Evolutionary conservation across 2,113 vertebrate genomes (phyloP), one percentile per base, ranked within the genome.

Genomic region (Pontoporia blainvillei): DNA sequence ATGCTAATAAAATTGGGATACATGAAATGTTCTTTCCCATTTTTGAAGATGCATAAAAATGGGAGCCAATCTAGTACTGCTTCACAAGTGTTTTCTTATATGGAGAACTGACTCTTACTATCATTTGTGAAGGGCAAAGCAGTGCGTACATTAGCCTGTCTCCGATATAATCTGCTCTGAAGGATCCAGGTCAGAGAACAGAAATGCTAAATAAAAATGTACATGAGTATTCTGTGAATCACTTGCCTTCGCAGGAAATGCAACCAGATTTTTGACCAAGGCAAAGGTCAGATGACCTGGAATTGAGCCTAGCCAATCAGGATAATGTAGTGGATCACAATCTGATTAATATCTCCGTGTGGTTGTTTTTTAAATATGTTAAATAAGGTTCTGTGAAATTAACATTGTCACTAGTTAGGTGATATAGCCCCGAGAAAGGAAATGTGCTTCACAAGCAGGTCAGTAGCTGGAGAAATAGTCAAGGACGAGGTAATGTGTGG

Each of bases 131-230:
- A 59, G 36, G 59, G 46, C 76, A 5, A 41, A 52, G 25, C 4
- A 3, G 25, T 14, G 18, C 5, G 25, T 23, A 5, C 27, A 3
- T 92, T 82, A 78, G 66, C 57, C 41, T 41, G 8, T 59, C 27
- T 64, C 67, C 4, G 31, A 1, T 8, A 31, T 69, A 66, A 71
- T 83, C 69, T 41, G 2, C 66, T 76, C 61, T 86, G 95, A 93
- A 89, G 72, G 86, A 78, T 44, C 34, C 46, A 93, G 83, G 86
- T 61, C 95, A 96, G 90, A 59, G 88, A 59, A 31, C 36, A 72
- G 27, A 79, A 52, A 46, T 9, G 34, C 54, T 23, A 66, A 20
- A 66, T 49, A 1, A 44, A 44, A 85, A 66, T 36, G 44, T 3
- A 10, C 0, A 1, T 0, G 1, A 5, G 1, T 41, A 25, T 3